Percentiles rank a stretch among this genome's conserved stretches.
Evolutionary conservation across 2,113 vertebrate species (phyloP).

Genomic region (Gopherus evgoodei): DNA sequence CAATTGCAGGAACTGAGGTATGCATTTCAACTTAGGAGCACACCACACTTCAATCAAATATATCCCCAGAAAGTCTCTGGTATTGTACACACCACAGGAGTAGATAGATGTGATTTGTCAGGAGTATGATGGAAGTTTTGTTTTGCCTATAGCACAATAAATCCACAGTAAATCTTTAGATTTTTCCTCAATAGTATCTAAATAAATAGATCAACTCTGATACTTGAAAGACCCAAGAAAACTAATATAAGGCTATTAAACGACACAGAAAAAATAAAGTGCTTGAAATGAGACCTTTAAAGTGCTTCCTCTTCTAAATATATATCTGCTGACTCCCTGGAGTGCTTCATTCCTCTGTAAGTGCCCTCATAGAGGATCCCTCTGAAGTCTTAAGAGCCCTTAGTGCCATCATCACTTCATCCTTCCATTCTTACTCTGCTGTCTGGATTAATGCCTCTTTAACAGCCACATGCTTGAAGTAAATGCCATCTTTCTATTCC

Average conservation of each 20-base stretch:
- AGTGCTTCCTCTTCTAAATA: conserved; percentile 18
- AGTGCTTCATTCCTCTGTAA: conserved; percentile 59
- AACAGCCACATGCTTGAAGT: background rate
- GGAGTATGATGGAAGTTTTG: background rate
- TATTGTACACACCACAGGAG: background rate
- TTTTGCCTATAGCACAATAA: background rate
- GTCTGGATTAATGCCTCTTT: conserved; percentile 27
- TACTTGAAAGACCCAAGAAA: background rate
- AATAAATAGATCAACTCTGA: background rate
- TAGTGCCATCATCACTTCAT: conserved; percentile 4
- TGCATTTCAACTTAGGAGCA: background rate
- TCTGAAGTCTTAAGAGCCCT: conserved; percentile 51
- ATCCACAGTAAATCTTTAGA: background rate
- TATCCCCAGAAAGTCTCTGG: background rate
- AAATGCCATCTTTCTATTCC: background rate
- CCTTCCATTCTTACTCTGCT: background rate
- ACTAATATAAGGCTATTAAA: background rate
- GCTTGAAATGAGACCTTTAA: background rate
- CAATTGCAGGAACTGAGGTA: background rate
- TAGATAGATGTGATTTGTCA: background rate
- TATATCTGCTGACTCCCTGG: conserved; percentile 48
- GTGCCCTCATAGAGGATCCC: conserved; percentile 25
- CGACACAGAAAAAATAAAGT: background rate
- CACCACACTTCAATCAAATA: background rate
- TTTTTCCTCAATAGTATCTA: background rate